A percentile compares a stretch with the other conserved stretches of the same genome.
Evolutionary conservation across 2,113 vertebrate genomes (phyloP).

Genomic region (Saguinus imperator): DNA sequence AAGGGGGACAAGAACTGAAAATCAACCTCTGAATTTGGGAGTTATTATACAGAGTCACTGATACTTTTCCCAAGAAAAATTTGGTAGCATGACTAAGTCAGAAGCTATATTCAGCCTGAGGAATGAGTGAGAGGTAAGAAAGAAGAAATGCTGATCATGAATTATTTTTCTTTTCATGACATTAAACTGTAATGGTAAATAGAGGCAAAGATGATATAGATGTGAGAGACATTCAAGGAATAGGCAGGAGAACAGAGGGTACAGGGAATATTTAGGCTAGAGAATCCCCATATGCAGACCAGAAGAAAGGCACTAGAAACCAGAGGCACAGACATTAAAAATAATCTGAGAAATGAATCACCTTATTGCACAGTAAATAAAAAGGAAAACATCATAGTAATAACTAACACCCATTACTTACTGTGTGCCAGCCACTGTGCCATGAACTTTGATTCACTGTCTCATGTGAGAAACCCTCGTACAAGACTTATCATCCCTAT

Average conservation of each 20-base stretch:
- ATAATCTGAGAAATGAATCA: background rate
- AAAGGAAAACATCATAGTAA: background rate
- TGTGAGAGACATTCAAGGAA: background rate
- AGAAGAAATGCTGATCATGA: background rate
- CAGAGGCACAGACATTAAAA: background rate
- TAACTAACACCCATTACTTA: background rate
- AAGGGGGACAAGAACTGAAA: background rate
- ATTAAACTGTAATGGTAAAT: background rate
- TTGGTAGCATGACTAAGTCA: background rate
- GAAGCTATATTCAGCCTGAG: background rate
- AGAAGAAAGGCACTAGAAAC: background rate
- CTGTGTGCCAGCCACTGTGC: background rate
- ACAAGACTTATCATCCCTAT: background rate
- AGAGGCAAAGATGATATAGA: background rate
- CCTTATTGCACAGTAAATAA: background rate
- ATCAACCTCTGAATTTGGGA: background rate
- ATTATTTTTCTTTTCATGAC: background rate
- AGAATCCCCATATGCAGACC: background rate
- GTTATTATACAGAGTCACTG: background rate
- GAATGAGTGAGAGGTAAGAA: background rate
- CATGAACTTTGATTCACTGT: background rate
- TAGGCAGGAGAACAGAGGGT: background rate
- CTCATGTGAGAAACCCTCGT: background rate
- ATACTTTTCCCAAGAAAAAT: background rate
- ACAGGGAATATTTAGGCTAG: background rate